Base-by-base conservation (phyloP, 2,888 invertebrate genomes). In the Dolichomitus sp. region DNA sequence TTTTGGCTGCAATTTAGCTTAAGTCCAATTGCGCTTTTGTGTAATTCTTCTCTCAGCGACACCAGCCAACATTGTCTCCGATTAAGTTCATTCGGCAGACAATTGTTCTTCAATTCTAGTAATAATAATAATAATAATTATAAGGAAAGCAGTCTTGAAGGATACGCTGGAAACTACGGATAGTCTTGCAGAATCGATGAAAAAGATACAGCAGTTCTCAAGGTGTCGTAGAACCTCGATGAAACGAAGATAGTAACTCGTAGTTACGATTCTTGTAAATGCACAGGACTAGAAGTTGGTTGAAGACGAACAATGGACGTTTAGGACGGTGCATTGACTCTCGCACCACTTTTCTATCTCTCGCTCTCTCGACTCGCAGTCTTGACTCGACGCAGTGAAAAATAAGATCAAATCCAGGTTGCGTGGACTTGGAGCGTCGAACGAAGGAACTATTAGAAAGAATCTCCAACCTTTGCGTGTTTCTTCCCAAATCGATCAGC, bases 251-350 rank as follows among this genome's bases (percentile, higher is more conserved):
- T 9, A 37, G 17, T 9, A 59, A 33, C 33, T 17, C 17, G 2
- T 30, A n/a, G 2, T 17, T n/a, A n/a, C n/a, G 37, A 27, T 80
- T 50, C 61, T 61, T 75, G 77, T 85, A 88, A 88, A 88, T 85
- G 87, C 88, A 84, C 65, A 79, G 83, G 90, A 90, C 90, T 90
- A 89, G 90, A 90, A 87, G 80, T 85, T 85, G 54, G 61, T 75
- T 23, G 77, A 48, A 70, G 57, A 75, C 50, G 57, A 57, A 40
- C 61, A 11, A 37, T 7, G 19, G 17, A 57, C 17, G 30, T 57
- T 23, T 12, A 57, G 30, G 30, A 57, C 30, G 14, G 57, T 30
- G 9, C 17, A n/a, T 27, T 7, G 50, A 66, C 9, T 68, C 17
- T 30, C 12, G 23, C 17, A 27, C 61, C 61, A 5, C 17, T 48